Evolutionary conservation across 2,797 vertebrate species (phyloP), one percentile per base, ranked within the genome.

Genomic region (Phoeniculus purpureus): DNA sequence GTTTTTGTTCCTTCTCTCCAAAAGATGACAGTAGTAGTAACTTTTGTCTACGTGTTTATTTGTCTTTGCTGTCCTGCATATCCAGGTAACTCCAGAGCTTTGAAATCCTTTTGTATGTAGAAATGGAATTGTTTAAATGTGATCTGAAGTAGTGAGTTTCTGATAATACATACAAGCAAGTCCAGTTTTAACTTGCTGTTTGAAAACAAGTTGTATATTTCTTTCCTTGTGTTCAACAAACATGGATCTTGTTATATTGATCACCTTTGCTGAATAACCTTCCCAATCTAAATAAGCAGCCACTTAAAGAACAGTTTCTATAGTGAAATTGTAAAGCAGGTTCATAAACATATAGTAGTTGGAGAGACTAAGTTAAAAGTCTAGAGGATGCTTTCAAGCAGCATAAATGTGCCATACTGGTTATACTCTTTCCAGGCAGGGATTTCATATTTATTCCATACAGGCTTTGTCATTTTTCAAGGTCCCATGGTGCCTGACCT

Each of bases 231-330:
- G 12, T 59, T 86, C 25, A 32, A 5, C 21, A 61, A 55, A 47
- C 7, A 6, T 15, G 17, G 64, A 50, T 70, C 5, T 6, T 2
- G 0, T 23, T 23, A 7, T 6, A 27, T n/a, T 0, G 0, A 16
- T 65, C 18, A 5, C 27, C 52, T 87, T 62, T 71, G 34, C 58
- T 70, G 54, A 55, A 15, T 80, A 88, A 74, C 17, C 10, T 32
- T 87, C 65, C 40, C 20, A 21, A 0, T 47, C 47, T 47, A 22
- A 83, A 60, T 27, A 29, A 32, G 17, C 40, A 54, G 40, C 48
- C 29, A 15, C 43, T 64, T 34, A 26, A 52, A 60, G 60, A 76
- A 21, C 66, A 37, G 43, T 50, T 77, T 52, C n/a, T 87, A 0
- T 29, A 51, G 37, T 71, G 50, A 71, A 79, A 23, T 22, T 15